Percentiles rank a stretch among this genome's conserved stretches.
These are phyloP conservation scores for Zele albiditarsus DNA, from an alignment of 2,888 invertebrate species.

Conservation along the genomic window DNA sequence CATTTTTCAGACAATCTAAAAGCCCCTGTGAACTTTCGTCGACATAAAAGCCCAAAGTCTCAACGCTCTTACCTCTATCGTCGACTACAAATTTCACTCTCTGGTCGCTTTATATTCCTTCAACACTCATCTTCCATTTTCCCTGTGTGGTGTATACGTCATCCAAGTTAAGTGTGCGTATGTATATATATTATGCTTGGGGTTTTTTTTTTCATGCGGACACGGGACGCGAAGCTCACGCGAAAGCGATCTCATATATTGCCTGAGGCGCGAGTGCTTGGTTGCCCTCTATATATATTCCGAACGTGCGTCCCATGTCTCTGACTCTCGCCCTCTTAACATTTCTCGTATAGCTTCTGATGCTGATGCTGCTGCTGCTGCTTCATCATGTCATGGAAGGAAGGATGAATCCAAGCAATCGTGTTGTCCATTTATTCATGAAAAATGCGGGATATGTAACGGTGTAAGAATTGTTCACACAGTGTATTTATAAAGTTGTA, in stretches of 20 bases:
- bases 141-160: neutral
- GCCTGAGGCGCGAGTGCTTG: constrained; percentile 1
- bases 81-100: constrained; percentile 23
- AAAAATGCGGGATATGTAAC: neutral
- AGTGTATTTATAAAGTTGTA: neutral
- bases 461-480: neutral
- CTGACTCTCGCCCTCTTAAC: neutral
- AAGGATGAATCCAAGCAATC: neutral
- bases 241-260: neutral
- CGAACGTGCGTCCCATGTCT: neutral
- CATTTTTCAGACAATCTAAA: constrained; percentile 60
- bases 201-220: neutral
- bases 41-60: constrained; percentile 23
- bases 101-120: constrained; percentile 16
- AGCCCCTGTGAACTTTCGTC: constrained; percentile 55
- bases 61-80: neutral
- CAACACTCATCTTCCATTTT: constrained; percentile 8
- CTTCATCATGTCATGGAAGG: neutral
- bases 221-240: neutral
- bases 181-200: neutral
- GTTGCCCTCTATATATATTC: neutral
- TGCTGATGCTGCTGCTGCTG: neutral
- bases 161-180: constrained; percentile 18
- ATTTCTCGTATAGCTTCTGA: neutral
- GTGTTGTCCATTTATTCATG: constrained; percentile 2